These are phyloP conservation scores for Tetranychus truncatus DNA, from an alignment of 2,888 invertebrate genomes.

Conservation along the genomic window DNA sequence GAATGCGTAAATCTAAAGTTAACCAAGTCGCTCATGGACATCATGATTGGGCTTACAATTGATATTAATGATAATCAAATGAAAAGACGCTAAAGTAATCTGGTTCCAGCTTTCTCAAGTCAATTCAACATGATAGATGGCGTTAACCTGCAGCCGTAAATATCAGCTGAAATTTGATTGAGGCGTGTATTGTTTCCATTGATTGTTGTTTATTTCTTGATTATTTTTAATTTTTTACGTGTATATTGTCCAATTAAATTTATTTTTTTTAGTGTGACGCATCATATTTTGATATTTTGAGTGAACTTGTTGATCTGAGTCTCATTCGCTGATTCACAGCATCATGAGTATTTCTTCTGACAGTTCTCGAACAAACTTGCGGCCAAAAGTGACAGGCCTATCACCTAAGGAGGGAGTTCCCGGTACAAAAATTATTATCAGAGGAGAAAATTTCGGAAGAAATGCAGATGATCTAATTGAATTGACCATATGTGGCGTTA, in stretches of 20 bases:
- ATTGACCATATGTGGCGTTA: slow-evolving; percentile 80
- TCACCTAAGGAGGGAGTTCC: slow-evolving; percentile 97
- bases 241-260: too few species aligned
- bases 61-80: too few species aligned
- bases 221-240: background rate
- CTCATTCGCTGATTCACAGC: background rate
- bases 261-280: too few species aligned
- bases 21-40: too few species aligned
- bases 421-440: slow-evolving; percentile 77
- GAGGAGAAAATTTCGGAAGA: slow-evolving; percentile 83
- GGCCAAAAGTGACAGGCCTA: slow-evolving; percentile 59
- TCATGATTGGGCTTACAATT: too few species aligned
- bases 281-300: background rate
- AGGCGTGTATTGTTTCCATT: background rate
- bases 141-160: background rate
- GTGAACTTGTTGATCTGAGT: background rate
- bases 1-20: too few species aligned
- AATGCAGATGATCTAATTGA: slow-evolving; percentile 67
- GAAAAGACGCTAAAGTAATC: background rate
- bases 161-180: background rate
- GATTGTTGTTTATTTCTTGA: background rate
- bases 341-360: background rate
- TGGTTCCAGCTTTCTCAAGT: background rate
- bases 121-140: background rate
- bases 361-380: background rate